Base-by-base conservation (phyloP, 2,797 vertebrate genomes). In the Lepus oiostolus region DNA sequence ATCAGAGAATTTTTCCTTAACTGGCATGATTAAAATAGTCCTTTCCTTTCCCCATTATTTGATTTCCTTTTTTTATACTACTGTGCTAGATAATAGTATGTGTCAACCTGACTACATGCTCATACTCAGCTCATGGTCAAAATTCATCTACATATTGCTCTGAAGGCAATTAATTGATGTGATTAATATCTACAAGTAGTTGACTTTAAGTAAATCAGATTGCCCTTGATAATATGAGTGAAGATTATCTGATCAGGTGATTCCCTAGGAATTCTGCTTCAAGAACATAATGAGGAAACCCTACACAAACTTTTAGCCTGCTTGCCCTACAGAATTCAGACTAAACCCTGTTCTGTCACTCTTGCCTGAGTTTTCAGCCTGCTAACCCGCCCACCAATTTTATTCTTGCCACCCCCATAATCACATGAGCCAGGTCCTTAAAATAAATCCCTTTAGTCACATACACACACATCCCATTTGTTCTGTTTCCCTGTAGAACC, bases 381-480 rank as follows among this genome's bases (percentile, higher is more conserved):
- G 6, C 5, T 47, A 22, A 2, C 21, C 10, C 47, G 32, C 8
- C 22, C 52, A 30, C 14, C 52, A 52, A n/a, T 35, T 52, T 65
- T 58, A 8, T 21, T 65, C 6, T 85, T 42, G 9, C 6, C 11
- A n/a, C 9, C 12, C 17, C 2, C 24, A 12, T 13, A 54, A 24
- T 42, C 32, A 72, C n/a, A 11, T 14, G 52, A 88, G 42, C 17
- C 6, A 70, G 60, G 58, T 67, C 26, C 65, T 32, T 35, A 28
- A 79, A 90, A n/a, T 38, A 47, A 63, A 72, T 65, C 8, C 60
- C 8, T 54, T 30, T 52, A 11, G 52, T 68, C 30, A 63, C 4
- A 26, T 26, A 70, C 0, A 47, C 5, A 5, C 1, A 12, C 6
- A 16, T 1, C 28, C 47, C 16, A 6, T 38, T 22, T 8, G 8